Evolutionary conservation across 2,113 vertebrate genomes (phyloP).

Genomic region (Ophiodon elongatus): DNA sequence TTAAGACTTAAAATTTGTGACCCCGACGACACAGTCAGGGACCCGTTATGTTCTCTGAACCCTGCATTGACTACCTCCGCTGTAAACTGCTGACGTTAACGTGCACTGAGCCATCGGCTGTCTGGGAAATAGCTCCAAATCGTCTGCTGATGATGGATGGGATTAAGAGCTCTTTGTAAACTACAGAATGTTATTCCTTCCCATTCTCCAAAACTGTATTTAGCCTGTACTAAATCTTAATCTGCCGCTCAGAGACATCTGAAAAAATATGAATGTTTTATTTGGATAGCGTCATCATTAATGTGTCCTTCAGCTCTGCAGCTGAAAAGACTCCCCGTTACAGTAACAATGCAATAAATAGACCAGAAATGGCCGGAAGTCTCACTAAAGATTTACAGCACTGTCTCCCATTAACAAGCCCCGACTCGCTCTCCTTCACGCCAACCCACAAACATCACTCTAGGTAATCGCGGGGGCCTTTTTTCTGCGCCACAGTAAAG

Average conservation of each 20-base stretch:
- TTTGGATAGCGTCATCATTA: conserved; percentile 46
- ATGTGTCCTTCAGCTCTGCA: conserved; percentile 17
- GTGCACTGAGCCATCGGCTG: conserved; percentile 27
- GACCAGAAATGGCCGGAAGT: conserved; percentile 35
- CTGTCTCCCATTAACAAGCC: conserved; percentile 31
- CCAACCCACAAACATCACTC: conserved; percentile 44
- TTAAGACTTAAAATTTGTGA: conserved; percentile 13
- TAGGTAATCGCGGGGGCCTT: conserved; percentile 6
- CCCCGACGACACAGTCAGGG: neutral
- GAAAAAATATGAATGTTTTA: conserved; percentile 20
- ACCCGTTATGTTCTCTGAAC: neutral
- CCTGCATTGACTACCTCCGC: neutral
- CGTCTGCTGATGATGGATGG: conserved; percentile 35
- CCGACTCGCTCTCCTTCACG: conserved; percentile 4
- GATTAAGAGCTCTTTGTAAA: conserved; percentile 43
- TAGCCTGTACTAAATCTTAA: conserved; percentile 25
- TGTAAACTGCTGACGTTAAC: conserved; percentile 24
- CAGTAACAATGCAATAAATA: conserved; percentile 46
- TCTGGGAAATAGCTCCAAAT: conserved; percentile 30
- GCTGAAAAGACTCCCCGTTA: conserved; percentile 12
- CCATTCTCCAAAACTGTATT: conserved; percentile 42
- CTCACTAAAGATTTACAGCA: conserved; percentile 41
- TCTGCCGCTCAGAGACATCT: neutral
- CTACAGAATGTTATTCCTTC: conserved; percentile 51
- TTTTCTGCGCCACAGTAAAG: conserved; percentile 56